Conservation (phyloP, 2,113 vertebrate species). For the Cepphus grylle region DNA sequence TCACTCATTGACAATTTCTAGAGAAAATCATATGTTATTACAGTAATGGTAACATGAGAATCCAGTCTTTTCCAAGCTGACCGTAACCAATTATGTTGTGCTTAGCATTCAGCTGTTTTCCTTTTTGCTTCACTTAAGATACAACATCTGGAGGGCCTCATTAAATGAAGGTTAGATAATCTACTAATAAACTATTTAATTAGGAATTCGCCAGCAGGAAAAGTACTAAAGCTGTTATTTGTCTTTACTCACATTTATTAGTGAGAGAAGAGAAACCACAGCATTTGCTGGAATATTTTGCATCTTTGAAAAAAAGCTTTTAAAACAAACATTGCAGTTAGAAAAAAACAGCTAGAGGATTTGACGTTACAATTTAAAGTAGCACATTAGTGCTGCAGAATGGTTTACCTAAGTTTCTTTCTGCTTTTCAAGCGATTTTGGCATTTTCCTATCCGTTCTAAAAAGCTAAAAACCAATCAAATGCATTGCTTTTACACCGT, state of each 20-base stretch:
- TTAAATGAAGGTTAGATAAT: constrained; percentile 21
- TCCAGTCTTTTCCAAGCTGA: neutral
- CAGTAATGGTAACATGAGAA: neutral
- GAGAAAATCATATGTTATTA: neutral
- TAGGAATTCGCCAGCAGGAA: neutral
- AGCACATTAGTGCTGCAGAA: neutral
- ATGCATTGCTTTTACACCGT: neutral
- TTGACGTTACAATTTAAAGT: neutral
- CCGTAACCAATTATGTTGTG: constrained; percentile 11
- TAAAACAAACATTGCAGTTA: neutral
- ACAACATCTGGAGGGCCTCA: constrained; percentile 45
- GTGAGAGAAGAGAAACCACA: neutral
- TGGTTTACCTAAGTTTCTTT: neutral
- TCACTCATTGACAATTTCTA: neutral
- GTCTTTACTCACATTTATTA: neutral
- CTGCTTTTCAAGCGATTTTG: neutral
- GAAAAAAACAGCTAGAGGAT: neutral
- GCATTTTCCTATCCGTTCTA: neutral
- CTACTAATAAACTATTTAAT: constrained; percentile 37
- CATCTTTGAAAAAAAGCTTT: neutral
- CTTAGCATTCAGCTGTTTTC: constrained; percentile 45
- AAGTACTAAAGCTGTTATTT: constrained; percentile 1
- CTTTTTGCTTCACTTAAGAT: constrained; percentile 32
- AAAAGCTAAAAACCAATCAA: neutral
- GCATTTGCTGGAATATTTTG: neutral